Evolutionary conservation across 2,888 invertebrate species (phyloP), one percentile per base, ranked within the genome.

Genomic region (Phaedon cochleariae): DNA sequence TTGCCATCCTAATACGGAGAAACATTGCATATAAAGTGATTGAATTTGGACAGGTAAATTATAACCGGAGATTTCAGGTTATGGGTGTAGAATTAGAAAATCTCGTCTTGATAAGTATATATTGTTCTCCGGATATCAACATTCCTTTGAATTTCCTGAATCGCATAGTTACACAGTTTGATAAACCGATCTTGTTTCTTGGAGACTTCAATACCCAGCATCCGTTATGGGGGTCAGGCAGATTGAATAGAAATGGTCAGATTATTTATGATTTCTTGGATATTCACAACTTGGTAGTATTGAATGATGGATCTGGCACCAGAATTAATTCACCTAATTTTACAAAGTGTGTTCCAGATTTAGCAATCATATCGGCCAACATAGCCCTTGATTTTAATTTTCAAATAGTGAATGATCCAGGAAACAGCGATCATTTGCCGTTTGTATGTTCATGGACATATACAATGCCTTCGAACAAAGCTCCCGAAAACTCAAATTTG

Each of bases 201-300:
- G 52, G 52, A n/a, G 52, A 52, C n/a, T 52, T 52, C 29, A 52
- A 52, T 29, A 29, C 52, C 1, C 52, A 52, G 2, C 29, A 52
- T 15, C n/a, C 52, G 4, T n/a, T 26, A 10, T 52, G 52, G 52
- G 52, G 52, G 15, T 26, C 22, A 1, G 21, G 31, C 2, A 29
- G 21, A 17, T 29, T 12, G 4, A 52, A 52, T 17, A 52, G 22
- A 29, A 52, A 52, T 52, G 52, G 52, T 1, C 21, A 52, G 29
- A 26, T 26, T 26, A 29, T 52, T 26, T 4, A 12, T 12, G 52
- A 52, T 1, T 52, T 52, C 29, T 1, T 52, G 1, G 52, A 52
- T 26, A 15, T 1, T 52, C 15, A 26, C 3, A 52, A 52, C 29
- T 29, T 52, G n/a, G 21, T 52, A 12, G 9, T 52, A 10, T 26